These are phyloP conservation scores for Falco berigora DNA, from an alignment of 2,797 vertebrate species.

Conservation along the genomic window DNA sequence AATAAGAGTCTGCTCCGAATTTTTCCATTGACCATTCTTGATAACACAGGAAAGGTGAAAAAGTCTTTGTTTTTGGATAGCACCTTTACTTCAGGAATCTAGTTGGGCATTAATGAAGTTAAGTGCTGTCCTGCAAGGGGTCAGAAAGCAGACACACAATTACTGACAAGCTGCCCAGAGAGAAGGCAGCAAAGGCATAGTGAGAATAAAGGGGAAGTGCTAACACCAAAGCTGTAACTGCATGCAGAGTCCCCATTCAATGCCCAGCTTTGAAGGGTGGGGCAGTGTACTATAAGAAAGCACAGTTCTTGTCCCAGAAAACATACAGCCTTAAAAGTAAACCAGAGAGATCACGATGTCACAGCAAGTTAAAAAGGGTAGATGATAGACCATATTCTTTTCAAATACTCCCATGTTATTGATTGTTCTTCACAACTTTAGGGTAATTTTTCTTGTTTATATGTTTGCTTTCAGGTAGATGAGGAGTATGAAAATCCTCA, in stretches of 20 bases:
- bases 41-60: not conserved
- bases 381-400: not conserved
- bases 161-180: not conserved
- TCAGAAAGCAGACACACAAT: not conserved
- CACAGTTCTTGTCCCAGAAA: not conserved
- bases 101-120: not conserved
- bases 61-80: not conserved
- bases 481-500: constrained; percentile 92
- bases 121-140: not conserved
- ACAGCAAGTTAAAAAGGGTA: not conserved
- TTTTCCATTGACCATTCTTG: not conserved
- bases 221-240: not conserved
- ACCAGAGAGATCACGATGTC: not conserved
- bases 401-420: not conserved
- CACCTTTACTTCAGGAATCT: not conserved
- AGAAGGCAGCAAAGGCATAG: not conserved
- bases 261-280: not conserved
- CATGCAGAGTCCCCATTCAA: not conserved
- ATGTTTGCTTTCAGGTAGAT: constrained; percentile 78
- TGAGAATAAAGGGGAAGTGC: not conserved
- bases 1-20: not conserved
- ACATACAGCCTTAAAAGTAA: not conserved
- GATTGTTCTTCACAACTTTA: not conserved
- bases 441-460: not conserved
- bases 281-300: not conserved